These are phyloP conservation scores for Fragum fragum DNA, from an alignment of 2,888 invertebrate species.

Conservation along the genomic window DNA sequence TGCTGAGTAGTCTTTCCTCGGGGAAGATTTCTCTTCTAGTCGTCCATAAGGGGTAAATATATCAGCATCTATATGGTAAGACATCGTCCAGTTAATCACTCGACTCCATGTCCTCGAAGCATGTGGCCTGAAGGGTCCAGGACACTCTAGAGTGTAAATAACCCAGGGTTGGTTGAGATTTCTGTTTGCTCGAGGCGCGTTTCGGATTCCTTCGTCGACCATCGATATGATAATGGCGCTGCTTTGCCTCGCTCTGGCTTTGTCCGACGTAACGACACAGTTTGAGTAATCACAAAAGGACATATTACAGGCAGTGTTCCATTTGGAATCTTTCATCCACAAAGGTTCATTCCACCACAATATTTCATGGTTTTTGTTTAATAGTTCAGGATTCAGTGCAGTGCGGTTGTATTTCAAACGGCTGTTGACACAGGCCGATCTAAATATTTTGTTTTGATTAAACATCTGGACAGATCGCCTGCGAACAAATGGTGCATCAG, in stretches of 20 bases:
- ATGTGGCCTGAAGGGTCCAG: not conserved
- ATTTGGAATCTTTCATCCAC: not conserved
- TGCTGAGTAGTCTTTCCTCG: constrained; percentile 13
- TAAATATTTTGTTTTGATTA: not conserved
- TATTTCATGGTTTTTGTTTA: not conserved
- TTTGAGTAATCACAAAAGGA: not conserved
- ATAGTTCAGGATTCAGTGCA: not conserved
- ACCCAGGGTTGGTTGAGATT: constrained; percentile 21
- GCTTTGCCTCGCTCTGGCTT: not conserved
- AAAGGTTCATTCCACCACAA: constrained; percentile 20
- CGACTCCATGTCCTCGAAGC: not conserved
- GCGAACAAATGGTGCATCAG: too few species aligned
- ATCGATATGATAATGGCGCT: constrained; percentile 1
- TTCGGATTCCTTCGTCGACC: not conserved
- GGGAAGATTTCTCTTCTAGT: not conserved
- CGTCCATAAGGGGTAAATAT: constrained; percentile 17
- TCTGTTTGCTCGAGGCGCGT: not conserved
- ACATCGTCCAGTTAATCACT: constrained; percentile 33
- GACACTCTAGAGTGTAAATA: constrained; percentile 10
- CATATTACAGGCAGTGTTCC: not conserved
- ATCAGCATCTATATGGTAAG: constrained; percentile 27
- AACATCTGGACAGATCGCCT: too few species aligned
- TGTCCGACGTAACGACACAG: not conserved
- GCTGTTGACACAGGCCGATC: not conserved
- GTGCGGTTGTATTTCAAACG: not conserved